Evolutionary conservation across 2,888 invertebrate species (phyloP).

Genomic region (Folsomia candida): DNA sequence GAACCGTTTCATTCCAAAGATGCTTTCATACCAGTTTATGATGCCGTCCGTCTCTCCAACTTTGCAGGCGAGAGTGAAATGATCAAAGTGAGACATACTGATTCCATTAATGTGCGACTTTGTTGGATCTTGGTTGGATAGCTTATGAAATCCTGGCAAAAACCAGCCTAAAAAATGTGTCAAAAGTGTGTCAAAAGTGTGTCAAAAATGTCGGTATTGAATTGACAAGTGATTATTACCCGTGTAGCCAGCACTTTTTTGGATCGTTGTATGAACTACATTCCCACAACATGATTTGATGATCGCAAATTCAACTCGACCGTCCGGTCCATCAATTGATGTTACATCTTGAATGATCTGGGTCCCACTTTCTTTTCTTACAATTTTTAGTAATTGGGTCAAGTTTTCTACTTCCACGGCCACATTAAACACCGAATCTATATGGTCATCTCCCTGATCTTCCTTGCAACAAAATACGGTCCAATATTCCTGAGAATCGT

Average conservation of each 20-base stretch:
- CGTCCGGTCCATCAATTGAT: conserved; percentile 51
- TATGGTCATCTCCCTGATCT: conserved; percentile 27
- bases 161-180: conserved; percentile 55
- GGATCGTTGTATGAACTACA: conserved; percentile 56
- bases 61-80: conserved; percentile 55
- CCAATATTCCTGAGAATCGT: conserved; percentile 42
- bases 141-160: conserved; percentile 54
- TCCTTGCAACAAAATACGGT: conserved; percentile 45
- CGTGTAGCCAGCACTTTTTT: no score
- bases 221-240: no score
- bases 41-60: conserved; percentile 53
- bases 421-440: conserved; percentile 55
- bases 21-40: conserved; percentile 55
- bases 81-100: conserved; percentile 54
- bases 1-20: conserved; percentile 56
- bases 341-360: conserved; percentile 51
- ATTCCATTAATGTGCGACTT: conserved; percentile 2
- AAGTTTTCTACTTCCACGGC: conserved; percentile 54
- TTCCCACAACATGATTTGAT: conserved; percentile 56
- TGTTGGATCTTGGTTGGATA: not conserved
- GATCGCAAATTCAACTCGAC: conserved; percentile 53
- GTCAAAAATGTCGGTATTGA: no score
- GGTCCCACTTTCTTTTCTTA: conserved; percentile 47
- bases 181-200: no score
- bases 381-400: conserved; percentile 10